Percentiles rank a stretch among this genome's conserved stretches.
These are phyloP conservation scores for Caloenas nicobarica DNA, from an alignment of 2,113 vertebrate species.

Conservation along the genomic window DNA sequence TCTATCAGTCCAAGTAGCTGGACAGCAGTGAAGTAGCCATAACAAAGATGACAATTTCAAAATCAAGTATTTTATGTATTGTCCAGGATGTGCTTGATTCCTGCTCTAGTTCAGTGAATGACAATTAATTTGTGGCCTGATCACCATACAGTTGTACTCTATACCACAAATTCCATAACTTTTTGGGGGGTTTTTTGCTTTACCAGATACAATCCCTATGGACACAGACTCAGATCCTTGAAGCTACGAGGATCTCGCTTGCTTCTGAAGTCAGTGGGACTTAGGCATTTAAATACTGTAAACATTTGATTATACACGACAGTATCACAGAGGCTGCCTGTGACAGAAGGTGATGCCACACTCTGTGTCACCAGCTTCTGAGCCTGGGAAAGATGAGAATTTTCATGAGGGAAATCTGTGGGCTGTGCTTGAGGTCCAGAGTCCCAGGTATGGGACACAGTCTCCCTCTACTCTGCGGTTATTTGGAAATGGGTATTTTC, in stretches of 20 bases:
- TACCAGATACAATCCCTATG: neutral
- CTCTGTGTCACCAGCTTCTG: neutral
- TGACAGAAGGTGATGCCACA: neutral
- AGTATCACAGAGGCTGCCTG: neutral
- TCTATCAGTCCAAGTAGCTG: neutral
- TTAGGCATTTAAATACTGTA: neutral
- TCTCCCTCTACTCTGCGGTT: neutral
- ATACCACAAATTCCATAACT: neutral
- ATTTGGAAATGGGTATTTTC: neutral
- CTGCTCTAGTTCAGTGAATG: neutral
- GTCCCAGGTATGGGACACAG: neutral
- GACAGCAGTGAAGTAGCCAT: neutral
- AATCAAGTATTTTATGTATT: neutral
- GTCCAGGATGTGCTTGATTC: neutral
- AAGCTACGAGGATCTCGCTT: neutral
- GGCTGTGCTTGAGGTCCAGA: neutral
- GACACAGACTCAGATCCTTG: neutral
- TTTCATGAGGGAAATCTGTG: neutral
- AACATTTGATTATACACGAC: accelerated
- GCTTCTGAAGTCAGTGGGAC: neutral
- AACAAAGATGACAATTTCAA: neutral
- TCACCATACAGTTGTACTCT: neutral
- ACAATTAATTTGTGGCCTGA: neutral
- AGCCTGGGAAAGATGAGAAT: neutral
- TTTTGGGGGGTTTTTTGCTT: neutral